phyloP scores from a whole-genome alignment of 1,140 invertebrate species.

The Rhynchophorus ferrugineus region DNA sequence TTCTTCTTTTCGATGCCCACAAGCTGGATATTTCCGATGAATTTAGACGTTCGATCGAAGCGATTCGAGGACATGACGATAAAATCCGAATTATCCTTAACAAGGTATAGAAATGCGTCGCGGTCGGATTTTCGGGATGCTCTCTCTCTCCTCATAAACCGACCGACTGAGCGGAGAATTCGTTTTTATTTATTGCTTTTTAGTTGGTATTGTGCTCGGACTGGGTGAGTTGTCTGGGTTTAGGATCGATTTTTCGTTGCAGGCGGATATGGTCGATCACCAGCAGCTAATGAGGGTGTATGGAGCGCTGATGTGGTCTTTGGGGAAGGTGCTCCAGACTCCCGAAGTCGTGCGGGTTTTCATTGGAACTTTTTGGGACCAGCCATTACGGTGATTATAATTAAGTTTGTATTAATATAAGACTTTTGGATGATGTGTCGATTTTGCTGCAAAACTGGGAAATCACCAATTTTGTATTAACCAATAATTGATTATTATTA shows the following conservation, averaged over 20 bases:
- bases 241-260: too few species aligned
- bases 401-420: too few species aligned
- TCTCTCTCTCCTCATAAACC: too few species aligned
- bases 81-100: slow-evolving; percentile 66
- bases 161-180: too few species aligned
- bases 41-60: slow-evolving; percentile 56
- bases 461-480: too few species aligned
- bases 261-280: slow-evolving; percentile 64
- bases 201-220: too few species aligned
- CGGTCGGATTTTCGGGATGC: neutral
- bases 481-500: too few species aligned
- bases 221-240: too few species aligned
- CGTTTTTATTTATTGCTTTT: too few species aligned
- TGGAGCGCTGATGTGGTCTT: slow-evolving; percentile 72
- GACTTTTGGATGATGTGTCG: too few species aligned
- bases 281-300: slow-evolving; percentile 71
- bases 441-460: too few species aligned
- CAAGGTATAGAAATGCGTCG: slow-evolving; percentile 40
- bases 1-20: slow-evolving; percentile 68
- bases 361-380: slow-evolving; percentile 75
- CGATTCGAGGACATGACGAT: slow-evolving; percentile 61
- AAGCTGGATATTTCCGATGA: slow-evolving; percentile 73
- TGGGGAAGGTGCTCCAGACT: slow-evolving; percentile 66
- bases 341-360: slow-evolving; percentile 75
- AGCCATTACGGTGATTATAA: slow-evolving; percentile 58